These are phyloP conservation scores for Achroia grisella DNA, from an alignment of 1,140 invertebrate genomes.

Conservation along the genomic window DNA sequence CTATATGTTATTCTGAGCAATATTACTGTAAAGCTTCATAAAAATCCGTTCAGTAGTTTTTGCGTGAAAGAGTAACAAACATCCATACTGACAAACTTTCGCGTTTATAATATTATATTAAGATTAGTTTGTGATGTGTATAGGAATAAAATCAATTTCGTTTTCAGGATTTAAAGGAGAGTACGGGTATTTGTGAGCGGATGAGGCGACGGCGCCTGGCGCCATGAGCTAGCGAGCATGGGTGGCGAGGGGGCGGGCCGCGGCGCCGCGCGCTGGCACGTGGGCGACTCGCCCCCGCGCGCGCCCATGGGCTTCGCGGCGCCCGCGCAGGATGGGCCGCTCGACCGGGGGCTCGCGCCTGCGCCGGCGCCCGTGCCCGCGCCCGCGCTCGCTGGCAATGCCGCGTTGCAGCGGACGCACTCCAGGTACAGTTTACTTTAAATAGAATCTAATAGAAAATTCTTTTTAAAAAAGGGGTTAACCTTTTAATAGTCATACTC, in stretches of 20 bases:
- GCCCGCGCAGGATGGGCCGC: constrained; percentile 61
- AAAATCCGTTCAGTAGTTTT: too few relatives aligned
- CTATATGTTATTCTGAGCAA: too few relatives aligned
- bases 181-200: constrained; percentile 1
- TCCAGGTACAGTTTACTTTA: constrained; percentile 74
- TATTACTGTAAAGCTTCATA: too few relatives aligned
- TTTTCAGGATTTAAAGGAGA: too few relatives aligned
- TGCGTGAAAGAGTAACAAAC: too few relatives aligned
- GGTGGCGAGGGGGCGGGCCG: constrained; percentile 76
- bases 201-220: constrained; percentile 42
- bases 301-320: constrained; percentile 74
- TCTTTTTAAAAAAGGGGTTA: too few relatives aligned
- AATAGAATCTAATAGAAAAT: too few relatives aligned
- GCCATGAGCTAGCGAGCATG: constrained; percentile 67
- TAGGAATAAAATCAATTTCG: too few relatives aligned
- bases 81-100: too few relatives aligned
- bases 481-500: too few relatives aligned
- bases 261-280: constrained; percentile 79
- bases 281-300: constrained; percentile 74
- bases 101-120: too few relatives aligned
- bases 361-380: constrained; percentile 66
- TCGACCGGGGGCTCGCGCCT: constrained; percentile 60
- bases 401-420: constrained; percentile 81
- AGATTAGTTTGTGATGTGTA: too few relatives aligned
- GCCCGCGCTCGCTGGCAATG: constrained; percentile 67